Base-by-base conservation (phyloP, 2,888 invertebrate genomes). In the Caenorhabditis becei region DNA sequence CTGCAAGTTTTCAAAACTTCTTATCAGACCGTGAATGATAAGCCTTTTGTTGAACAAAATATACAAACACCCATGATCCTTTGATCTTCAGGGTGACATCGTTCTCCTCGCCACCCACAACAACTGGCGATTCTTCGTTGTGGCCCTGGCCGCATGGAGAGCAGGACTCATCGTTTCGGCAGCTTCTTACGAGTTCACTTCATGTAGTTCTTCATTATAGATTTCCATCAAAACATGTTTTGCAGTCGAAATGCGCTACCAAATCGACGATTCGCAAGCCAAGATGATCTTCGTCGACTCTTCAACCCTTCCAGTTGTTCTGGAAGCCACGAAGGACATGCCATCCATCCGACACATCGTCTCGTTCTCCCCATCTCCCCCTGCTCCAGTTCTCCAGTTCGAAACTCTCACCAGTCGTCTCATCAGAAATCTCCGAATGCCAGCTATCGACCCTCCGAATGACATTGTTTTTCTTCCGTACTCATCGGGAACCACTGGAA, bases 401-500 rank as follows among this genome's bases (percentile, higher is more conserved):
- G 26, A 56, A n/a, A 4, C 47, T 23, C 10, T 58, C 18, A 49
- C 58, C 8, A 23, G 54, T 44, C 54, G 66, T 16, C 20, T 49
- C 0, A 26, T 41, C 59, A 3, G 69, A 18, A 74, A 70, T n/a
- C 18, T 75, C 1, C 54, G 16, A 62, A 75, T 77, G 75, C 80
- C 80, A 0, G 26, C 66, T 16, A 79, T 87, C 16, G 84, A 85
- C 47, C 47, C 75, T 1, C 23, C 66, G 1, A 75, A 80, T 32
- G 88, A 88, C 63, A 61, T 88, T 11, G 47, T 85, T 16, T 67
- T 80, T 10, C 75, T 88, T 32, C 88, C 88, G 18, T 88, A 88
- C 62, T 87, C 87, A 1, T 82, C 82, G 14, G 88, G 88, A 35
- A 88, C 88, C 16, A 88, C 88, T 10, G 88, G 88, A 35, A 78